Evolutionary conservation across 2,113 vertebrate genomes (phyloP).

Genomic region (Dolichallabes microphthalmus): DNA sequence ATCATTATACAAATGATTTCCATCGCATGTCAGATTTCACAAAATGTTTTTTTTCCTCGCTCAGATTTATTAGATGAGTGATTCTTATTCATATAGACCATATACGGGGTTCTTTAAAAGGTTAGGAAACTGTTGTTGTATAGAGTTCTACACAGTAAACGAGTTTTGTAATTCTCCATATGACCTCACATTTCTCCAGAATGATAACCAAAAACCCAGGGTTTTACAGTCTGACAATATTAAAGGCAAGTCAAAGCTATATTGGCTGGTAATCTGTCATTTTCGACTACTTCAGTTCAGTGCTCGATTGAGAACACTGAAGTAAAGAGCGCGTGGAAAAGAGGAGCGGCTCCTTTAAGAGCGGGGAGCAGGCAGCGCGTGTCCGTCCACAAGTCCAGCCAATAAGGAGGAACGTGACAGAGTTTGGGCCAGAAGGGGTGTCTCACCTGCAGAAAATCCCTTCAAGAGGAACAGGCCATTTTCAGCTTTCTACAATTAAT

Average conservation of each 20-base stretch:
- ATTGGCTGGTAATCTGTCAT: not conserved
- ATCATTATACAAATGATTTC: conserved; percentile 25
- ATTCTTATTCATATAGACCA: not conserved
- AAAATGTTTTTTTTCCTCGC: not conserved
- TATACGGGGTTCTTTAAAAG: not conserved
- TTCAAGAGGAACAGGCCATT: conserved; percentile 59
- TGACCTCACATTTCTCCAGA: no score
- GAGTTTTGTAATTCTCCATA: not conserved
- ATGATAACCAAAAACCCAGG: not conserved
- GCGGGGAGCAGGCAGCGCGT: conserved; percentile 57
- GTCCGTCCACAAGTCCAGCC: conserved; percentile 60
- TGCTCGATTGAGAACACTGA: not conserved
- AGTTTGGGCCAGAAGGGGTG: conserved; percentile 63
- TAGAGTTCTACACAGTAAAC: not conserved
- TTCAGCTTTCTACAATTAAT: conserved; percentile 64
- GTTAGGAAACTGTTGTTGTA: not conserved
- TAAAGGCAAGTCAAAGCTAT: not conserved
- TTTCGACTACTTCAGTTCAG: not conserved
- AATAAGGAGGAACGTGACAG: conserved; percentile 68
- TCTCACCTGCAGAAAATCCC: conserved; percentile 77
- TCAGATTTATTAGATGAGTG: not conserved
- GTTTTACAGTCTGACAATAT: not conserved
- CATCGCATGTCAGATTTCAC: not conserved
- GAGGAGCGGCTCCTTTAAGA: conserved; percentile 76
- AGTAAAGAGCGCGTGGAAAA: conserved; percentile 19